These are phyloP conservation scores for Proterorhinus semilunaris DNA, from an alignment of 2,113 vertebrate genomes.

Conservation along the genomic window DNA sequence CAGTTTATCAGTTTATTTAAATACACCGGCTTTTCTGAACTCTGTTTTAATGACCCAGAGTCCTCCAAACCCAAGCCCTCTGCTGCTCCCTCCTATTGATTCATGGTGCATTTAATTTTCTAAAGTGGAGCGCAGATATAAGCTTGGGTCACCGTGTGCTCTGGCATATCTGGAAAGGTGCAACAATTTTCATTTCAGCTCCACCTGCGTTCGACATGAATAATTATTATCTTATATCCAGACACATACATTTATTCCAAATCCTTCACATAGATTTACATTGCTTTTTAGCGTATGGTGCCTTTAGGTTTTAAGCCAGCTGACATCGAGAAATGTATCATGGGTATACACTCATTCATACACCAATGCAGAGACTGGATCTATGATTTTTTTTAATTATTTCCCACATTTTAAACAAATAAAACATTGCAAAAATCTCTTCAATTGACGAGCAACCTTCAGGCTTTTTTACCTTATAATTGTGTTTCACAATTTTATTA, in stretches of 20 bases:
- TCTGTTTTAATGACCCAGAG: slow-evolving; percentile 38
- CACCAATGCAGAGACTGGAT: too few species aligned
- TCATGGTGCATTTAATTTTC: slow-evolving; percentile 52
- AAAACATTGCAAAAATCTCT: too few species aligned
- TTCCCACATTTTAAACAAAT: too few species aligned
- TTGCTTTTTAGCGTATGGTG: background rate
- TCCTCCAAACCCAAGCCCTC: slow-evolving; percentile 31
- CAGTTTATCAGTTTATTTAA: background rate
- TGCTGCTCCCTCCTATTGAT: slow-evolving; percentile 32
- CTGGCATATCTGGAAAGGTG: slow-evolving; percentile 11
- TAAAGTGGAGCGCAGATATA: slow-evolving; percentile 53
- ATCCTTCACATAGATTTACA: background rate
- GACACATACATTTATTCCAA: background rate
- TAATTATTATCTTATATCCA: background rate
- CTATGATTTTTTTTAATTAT: too few species aligned
- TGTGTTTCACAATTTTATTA: too few species aligned
- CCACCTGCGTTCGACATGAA: background rate
- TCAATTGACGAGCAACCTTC: too few species aligned
- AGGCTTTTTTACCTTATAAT: too few species aligned
- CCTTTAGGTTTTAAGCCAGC: too few species aligned
- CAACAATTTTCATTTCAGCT: slow-evolving; percentile 23
- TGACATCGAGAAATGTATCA: too few species aligned
- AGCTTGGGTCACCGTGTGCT: slow-evolving; percentile 18
- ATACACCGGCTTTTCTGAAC: slow-evolving; percentile 29
- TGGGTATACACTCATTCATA: too few species aligned